Conservation (phyloP, 2,888 invertebrate species). For the Andrena fulva region DNA sequence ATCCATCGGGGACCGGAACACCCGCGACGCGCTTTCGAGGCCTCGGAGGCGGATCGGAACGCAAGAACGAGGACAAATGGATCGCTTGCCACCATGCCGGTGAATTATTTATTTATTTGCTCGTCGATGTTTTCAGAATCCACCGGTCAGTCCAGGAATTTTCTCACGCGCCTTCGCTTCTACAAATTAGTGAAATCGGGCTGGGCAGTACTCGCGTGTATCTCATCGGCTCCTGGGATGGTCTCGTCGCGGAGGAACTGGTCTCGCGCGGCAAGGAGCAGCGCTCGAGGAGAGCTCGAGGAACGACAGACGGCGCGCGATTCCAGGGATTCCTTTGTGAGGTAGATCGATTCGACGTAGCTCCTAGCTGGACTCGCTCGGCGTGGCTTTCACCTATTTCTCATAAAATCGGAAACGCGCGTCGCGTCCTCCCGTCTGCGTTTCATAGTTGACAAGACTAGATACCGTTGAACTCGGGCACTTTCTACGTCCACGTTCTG, state of each 20-base stretch:
- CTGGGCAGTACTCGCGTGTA: not conserved
- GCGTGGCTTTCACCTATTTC: constrained; percentile 63
- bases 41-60: not conserved
- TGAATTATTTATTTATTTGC: not conserved
- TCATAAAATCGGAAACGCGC: constrained; percentile 57
- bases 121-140: not conserved
- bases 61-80: constrained; percentile 48
- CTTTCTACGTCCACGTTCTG: constrained; percentile 19
- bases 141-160: not conserved
- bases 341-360: constrained; percentile 33
- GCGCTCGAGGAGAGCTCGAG: constrained; percentile 2
- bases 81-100: constrained; percentile 8
- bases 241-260: not conserved
- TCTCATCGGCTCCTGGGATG: not conserved
- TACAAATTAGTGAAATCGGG: not conserved
- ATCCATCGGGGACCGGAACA: constrained; percentile 42
- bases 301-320: constrained; percentile 22
- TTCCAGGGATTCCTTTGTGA: constrained; percentile 51
- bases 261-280: not conserved
- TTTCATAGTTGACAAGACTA: constrained; percentile 26
- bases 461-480: not conserved
- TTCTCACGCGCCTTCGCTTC: not conserved
- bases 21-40: constrained; percentile 26
- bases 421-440: not conserved
- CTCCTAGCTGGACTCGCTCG: not conserved